Evolutionary conservation across 2,888 invertebrate species (phyloP).

Genomic region (Dicycla oo): DNA sequence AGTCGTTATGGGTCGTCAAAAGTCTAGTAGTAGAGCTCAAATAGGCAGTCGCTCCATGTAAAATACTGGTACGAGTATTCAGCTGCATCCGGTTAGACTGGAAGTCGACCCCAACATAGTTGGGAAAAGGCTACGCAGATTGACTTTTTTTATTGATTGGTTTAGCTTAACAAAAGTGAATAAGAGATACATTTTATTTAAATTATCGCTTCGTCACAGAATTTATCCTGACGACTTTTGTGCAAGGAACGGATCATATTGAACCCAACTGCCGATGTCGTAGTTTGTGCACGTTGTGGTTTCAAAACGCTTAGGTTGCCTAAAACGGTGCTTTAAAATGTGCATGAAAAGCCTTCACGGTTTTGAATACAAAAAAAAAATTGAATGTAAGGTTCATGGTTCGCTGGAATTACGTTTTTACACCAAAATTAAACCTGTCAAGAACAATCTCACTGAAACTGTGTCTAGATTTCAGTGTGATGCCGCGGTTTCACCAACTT

Average conservation of each 20-base stretch:
- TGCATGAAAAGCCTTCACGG: not conserved
- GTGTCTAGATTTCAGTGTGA: slow-evolving; percentile 56
- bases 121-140: too few relatives aligned
- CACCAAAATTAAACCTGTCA: slow-evolving; percentile 68
- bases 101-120: too few relatives aligned
- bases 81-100: too few relatives aligned
- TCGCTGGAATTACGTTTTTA: slow-evolving; percentile 62
- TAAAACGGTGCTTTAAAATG: not conserved
- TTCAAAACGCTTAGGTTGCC: not conserved
- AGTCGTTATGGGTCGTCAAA: too few relatives aligned
- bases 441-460: slow-evolving; percentile 63
- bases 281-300: too few relatives aligned
- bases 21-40: too few relatives aligned
- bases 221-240: not conserved
- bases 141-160: not conserved
- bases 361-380: not conserved
- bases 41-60: too few relatives aligned
- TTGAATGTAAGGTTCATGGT: slow-evolving; percentile 12
- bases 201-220: not conserved
- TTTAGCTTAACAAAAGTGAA: not conserved
- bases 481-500: slow-evolving; percentile 15
- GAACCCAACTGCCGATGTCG: not conserved
- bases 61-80: too few relatives aligned
- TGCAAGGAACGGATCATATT: not conserved
- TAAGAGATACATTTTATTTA: not conserved